These are phyloP conservation scores for Apocrypta bakeri DNA, from an alignment of 1,140 invertebrate genomes.

Conservation along the genomic window DNA sequence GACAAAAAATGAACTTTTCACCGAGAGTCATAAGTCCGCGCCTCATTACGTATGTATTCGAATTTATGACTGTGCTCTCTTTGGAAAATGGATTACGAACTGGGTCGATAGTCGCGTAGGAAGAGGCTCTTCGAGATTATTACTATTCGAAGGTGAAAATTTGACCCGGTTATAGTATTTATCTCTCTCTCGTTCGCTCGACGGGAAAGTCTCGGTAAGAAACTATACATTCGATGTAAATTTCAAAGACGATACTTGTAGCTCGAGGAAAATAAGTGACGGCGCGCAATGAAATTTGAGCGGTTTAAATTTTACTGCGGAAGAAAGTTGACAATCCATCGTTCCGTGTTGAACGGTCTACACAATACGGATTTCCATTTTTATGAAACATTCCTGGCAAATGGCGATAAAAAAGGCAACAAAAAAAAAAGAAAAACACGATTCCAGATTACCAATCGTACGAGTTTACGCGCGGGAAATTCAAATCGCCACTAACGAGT, in stretches of 20 bases:
- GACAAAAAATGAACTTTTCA: background rate
- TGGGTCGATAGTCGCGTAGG: background rate
- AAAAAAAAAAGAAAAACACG: background rate
- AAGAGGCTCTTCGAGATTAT: background rate
- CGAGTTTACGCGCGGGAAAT: background rate
- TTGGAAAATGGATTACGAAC: no score
- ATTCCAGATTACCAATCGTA: no score
- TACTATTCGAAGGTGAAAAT: background rate
- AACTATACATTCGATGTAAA: background rate
- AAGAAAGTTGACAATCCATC: background rate
- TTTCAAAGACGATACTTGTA: background rate
- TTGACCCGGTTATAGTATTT: background rate
- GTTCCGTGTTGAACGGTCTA: background rate
- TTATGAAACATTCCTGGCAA: background rate
- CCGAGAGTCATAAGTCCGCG: background rate
- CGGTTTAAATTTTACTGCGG: background rate
- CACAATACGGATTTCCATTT: background rate
- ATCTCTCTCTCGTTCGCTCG: background rate
- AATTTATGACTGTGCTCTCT: no score
- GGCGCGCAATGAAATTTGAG: background rate
- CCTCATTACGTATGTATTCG: no score
- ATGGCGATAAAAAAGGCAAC: no score
- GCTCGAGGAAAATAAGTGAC: background rate
- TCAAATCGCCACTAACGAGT: background rate
- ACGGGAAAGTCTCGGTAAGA: background rate